phyloP scores from a whole-genome alignment of 2,113 vertebrate genomes.

The Hemichromis elongatus region DNA sequence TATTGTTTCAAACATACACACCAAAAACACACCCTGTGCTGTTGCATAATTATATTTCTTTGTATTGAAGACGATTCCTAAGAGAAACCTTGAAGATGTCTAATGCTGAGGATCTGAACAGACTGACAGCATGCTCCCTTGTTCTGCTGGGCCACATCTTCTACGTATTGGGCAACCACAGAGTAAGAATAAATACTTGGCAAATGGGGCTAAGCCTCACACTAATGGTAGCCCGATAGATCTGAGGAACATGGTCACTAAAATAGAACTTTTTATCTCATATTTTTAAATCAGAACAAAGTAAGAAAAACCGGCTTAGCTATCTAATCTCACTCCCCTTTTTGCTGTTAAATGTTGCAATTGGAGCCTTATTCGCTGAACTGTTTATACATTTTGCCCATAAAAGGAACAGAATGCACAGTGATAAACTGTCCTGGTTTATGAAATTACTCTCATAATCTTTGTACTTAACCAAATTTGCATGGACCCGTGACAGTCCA shows the following conservation, averaged over 20 bases:
- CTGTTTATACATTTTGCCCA: background rate
- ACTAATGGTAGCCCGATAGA: background rate
- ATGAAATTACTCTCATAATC: background rate
- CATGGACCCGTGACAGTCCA: background rate
- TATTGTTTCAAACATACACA: background rate
- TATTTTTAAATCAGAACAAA: background rate
- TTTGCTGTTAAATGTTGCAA: background rate
- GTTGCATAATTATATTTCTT: background rate
- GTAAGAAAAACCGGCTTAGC: background rate
- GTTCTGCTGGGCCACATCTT: slow-evolving; percentile 98
- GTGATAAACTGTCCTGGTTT: background rate
- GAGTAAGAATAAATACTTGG: slow-evolving; percentile 74
- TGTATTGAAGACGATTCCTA: slow-evolving; percentile 81
- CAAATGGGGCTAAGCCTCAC: background rate
- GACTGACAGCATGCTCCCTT: slow-evolving; percentile 93
- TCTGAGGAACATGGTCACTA: background rate
- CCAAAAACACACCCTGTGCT: no score
- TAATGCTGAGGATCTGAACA: slow-evolving; percentile 94
- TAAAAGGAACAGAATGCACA: background rate
- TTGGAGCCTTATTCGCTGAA: background rate
- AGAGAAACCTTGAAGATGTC: slow-evolving; percentile 99
- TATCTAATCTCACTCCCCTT: background rate
- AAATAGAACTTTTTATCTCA: background rate
- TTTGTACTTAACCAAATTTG: background rate
- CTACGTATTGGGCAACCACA: slow-evolving; percentile 95